phyloP scores from a whole-genome alignment of 2,113 vertebrate species.

The Rallus limicola region DNA sequence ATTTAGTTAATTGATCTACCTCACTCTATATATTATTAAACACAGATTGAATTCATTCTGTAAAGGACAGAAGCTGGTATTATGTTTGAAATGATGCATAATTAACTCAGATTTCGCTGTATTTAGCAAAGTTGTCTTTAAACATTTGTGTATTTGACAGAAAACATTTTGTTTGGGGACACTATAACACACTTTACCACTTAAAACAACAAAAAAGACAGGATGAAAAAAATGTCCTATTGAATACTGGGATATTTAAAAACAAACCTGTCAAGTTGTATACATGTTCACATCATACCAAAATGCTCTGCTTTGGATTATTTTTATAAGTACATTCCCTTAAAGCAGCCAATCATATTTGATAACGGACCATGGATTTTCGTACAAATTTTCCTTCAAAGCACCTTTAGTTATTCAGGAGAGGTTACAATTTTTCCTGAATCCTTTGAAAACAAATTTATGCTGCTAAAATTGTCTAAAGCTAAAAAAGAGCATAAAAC shows the following conservation, averaged over 20 bases:
- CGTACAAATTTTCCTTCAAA: conserved; percentile 31
- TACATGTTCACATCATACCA: conserved; percentile 4
- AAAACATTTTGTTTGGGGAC: not conserved
- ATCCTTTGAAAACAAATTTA: conserved; percentile 55
- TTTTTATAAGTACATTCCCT: conserved; percentile 41
- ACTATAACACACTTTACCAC: not conserved
- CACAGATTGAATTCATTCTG: not conserved
- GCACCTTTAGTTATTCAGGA: conserved; percentile 39
- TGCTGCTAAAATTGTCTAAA: conserved; percentile 54
- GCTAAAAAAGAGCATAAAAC: conserved; percentile 44
- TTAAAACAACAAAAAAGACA: not conserved
- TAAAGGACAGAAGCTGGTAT: not conserved
- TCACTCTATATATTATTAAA: not conserved
- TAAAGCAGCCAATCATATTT: not conserved
- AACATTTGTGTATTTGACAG: conserved; percentile 13
- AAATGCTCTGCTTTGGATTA: conserved; percentile 51
- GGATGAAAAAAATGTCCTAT: not conserved
- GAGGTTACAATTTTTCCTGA: conserved; percentile 8
- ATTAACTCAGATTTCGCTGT: not conserved
- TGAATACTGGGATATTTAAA: conserved; percentile 25
- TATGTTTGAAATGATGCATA: not conserved
- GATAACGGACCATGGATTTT: conserved; percentile 3
- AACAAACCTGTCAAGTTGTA: conserved; percentile 26
- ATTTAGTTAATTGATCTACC: not conserved
- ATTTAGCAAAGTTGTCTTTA: conserved; percentile 24